Conservation (phyloP, 2,888 invertebrate species). For the Apamea sordens region DNA sequence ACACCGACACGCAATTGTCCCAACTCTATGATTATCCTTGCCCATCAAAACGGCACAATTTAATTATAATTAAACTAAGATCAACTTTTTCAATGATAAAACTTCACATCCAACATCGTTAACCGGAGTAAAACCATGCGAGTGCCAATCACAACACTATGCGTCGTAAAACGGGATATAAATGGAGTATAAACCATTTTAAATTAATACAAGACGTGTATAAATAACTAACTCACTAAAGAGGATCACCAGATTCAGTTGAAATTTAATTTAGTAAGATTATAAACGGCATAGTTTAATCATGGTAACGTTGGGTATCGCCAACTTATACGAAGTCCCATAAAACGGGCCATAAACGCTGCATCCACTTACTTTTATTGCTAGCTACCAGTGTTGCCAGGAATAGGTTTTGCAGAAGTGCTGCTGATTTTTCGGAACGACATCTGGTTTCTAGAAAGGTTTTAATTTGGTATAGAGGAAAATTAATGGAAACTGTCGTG, state of each 20-base stretch:
- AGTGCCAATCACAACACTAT: conserved; percentile 77
- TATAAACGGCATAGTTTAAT: conserved; percentile 81
- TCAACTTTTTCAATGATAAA: conserved; percentile 43
- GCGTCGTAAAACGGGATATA: conserved; percentile 73
- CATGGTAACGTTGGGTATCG: conserved; percentile 74
- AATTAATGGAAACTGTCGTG: conserved; percentile 27
- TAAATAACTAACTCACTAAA: conserved; percentile 74
- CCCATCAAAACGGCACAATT: conserved; percentile 29
- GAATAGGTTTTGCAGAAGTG: conserved; percentile 56
- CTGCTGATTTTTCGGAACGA: conserved; percentile 43
- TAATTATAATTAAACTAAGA: conserved; percentile 39
- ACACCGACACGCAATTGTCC: conserved; percentile 5
- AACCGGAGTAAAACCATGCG: conserved; percentile 41
- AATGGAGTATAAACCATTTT: conserved; percentile 69
- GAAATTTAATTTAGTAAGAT: conserved; percentile 81
- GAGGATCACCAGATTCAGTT: conserved; percentile 71
- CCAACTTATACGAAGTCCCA: conserved; percentile 81
- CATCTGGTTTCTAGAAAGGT: conserved; percentile 30
- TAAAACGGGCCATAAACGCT: conserved; percentile 83
- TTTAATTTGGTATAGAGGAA: conserved; percentile 16
- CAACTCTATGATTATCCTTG: not conserved
- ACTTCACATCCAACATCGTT: conserved; percentile 60
- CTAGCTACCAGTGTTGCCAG: conserved; percentile 68
- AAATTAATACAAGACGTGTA: conserved; percentile 75
- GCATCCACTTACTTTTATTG: conserved; percentile 85